phyloP scores from a whole-genome alignment of 2,113 vertebrate genomes.

The Passer montanus region DNA sequence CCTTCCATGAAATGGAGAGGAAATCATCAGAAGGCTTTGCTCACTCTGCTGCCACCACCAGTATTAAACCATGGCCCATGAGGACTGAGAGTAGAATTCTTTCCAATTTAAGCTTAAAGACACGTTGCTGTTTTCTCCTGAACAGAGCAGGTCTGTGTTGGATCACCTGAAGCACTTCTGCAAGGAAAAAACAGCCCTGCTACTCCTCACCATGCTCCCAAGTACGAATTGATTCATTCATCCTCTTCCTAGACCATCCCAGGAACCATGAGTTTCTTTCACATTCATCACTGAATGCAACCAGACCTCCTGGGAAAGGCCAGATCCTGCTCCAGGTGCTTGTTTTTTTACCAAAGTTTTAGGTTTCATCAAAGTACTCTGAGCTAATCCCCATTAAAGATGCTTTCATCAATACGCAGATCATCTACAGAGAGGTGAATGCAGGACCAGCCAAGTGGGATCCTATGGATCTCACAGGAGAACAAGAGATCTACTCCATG shows the following conservation, averaged over 20 bases:
- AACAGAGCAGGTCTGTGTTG: not conserved
- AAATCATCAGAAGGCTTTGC: not conserved
- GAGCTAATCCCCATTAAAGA: not conserved
- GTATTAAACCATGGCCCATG: not conserved
- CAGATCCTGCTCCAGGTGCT: not conserved
- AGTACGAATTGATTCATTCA: not conserved
- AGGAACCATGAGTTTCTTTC: not conserved
- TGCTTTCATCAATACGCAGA: not conserved
- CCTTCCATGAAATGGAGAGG: not conserved
- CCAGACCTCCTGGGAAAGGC: not conserved
- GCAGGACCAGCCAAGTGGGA: not conserved
- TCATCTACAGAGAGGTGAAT: not conserved
- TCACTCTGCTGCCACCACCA: not conserved
- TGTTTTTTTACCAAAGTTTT: not conserved
- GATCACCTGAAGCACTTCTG: not conserved
- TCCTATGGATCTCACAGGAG: fast-evolving
- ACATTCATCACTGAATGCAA: not conserved
- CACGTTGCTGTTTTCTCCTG: not conserved
- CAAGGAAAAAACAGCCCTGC: not conserved
- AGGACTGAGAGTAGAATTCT: not conserved
- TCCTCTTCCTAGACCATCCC: fast-evolving
- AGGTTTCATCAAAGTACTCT: not conserved
- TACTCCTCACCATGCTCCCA: not conserved
- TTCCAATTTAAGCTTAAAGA: not conserved
- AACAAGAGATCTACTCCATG: not conserved